A percentile compares a stretch with the other conserved stretches of the same genome.
Conservation (phyloP, 2,113 vertebrate genomes). For the Mesembrinibis cayennensis region DNA sequence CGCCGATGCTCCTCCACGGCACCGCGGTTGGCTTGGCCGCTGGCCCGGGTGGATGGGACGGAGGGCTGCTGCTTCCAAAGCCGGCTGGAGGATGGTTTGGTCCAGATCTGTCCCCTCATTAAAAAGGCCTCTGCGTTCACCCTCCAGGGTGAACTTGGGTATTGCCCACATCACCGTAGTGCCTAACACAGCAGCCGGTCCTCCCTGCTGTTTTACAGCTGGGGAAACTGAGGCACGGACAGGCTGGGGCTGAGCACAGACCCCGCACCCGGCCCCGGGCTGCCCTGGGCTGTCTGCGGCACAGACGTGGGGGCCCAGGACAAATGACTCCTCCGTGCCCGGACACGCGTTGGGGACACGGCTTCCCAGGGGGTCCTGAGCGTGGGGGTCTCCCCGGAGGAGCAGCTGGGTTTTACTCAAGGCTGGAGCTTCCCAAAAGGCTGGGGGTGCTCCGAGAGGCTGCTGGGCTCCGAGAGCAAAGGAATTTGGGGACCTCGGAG, state of each 20-base stretch:
- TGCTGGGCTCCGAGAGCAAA: not conserved
- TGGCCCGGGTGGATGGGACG: not conserved
- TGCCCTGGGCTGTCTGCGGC: not conserved
- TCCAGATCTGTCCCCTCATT: not conserved
- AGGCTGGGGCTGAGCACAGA: not conserved
- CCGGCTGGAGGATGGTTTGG: not conserved
- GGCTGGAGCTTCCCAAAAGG: not conserved
- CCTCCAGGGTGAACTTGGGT: not conserved
- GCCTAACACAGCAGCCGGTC: not conserved
- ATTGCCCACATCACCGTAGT: fast-evolving
- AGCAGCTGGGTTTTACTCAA: not conserved
- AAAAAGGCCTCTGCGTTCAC: not conserved
- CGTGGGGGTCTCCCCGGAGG: fast-evolving
- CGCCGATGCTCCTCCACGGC: fast-evolving
- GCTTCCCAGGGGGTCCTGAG: not conserved
- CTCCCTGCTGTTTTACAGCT: not conserved
- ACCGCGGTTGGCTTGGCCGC: not conserved
- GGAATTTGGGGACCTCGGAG: not conserved
- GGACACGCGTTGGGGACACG: fast-evolving
- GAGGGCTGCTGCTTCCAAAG: not conserved
- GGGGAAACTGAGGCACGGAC: not conserved
- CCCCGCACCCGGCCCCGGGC: no score
- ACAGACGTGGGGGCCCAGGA: not conserved
- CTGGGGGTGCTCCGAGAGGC: not conserved
- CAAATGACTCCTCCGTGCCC: not conserved